These are phyloP conservation scores for Hoplostethus mediterraneus DNA, from an alignment of 2,797 vertebrate species.

Conservation along the genomic window DNA sequence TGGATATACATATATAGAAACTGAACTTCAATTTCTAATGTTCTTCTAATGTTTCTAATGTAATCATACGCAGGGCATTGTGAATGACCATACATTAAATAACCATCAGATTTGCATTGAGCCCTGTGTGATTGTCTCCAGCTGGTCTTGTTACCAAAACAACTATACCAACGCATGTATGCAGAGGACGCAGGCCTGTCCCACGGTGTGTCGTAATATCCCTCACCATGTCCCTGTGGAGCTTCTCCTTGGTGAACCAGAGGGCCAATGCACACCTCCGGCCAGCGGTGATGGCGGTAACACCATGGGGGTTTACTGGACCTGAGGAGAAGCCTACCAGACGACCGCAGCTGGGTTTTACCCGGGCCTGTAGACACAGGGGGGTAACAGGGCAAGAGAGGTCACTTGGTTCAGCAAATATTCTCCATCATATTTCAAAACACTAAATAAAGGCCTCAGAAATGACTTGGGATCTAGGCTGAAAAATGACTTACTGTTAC, in stretches of 20 bases:
- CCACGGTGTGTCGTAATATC: not conserved
- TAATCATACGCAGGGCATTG: conserved; percentile 13
- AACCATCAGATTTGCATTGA: conserved; percentile 69
- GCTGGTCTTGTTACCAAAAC: conserved; percentile 44
- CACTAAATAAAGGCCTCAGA: not conserved
- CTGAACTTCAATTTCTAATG: conserved; percentile 1
- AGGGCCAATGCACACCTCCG: conserved; percentile 91
- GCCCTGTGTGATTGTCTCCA: conserved; percentile 11
- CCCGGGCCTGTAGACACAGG: conserved; percentile 83
- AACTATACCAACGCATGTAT: conserved; percentile 28
- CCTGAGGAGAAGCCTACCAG: conserved; percentile 95
- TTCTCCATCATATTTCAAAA: not conserved
- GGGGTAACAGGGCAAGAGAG: not conserved
- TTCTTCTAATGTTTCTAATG: too few species aligned
- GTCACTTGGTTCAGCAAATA: not conserved
- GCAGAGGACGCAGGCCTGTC: not conserved
- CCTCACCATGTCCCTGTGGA: conserved; percentile 94
- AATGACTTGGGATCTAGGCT: not conserved
- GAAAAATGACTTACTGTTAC: conserved; percentile 86
- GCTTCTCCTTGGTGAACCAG: conserved; percentile 93
- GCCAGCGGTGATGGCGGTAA: conserved; percentile 90
- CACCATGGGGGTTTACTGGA: conserved; percentile 93
- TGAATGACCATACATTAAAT: conserved; percentile 41
- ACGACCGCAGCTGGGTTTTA: conserved; percentile 92
- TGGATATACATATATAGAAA: not conserved